Evolutionary conservation across 2,797 vertebrate genomes (phyloP).

Genomic region (Falco berigora): DNA sequence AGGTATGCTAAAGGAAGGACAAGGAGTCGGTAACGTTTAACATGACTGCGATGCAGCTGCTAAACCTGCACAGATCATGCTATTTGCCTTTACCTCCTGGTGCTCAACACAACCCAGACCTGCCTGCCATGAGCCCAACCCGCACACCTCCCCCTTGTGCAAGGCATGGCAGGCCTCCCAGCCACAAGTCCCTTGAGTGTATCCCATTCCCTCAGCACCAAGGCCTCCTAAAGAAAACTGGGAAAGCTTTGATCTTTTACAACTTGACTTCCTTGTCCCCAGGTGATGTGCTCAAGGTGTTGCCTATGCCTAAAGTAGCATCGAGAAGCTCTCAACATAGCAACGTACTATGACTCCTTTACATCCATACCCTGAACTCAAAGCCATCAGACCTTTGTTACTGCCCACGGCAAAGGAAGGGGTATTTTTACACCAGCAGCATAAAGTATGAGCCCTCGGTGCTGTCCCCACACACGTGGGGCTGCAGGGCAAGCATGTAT

Average conservation of each 20-base stretch:
- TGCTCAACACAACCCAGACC: no score
- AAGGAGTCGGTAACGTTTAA: neutral
- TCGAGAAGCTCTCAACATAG: neutral
- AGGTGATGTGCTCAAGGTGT: fast-evolving
- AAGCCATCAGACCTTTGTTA: neutral
- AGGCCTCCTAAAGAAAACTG: neutral
- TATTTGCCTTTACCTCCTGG: neutral
- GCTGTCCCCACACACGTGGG: fast-evolving
- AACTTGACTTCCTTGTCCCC: fast-evolving
- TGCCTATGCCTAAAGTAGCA: fast-evolving
- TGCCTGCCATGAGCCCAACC: fast-evolving
- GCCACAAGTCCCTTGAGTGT: neutral
- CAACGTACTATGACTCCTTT: fast-evolving
- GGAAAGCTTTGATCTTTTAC: neutral
- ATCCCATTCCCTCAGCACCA: neutral
- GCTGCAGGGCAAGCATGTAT: fast-evolving
- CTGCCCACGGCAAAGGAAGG: fast-evolving
- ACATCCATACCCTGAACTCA: fast-evolving
- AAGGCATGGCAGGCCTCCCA: fast-evolving
- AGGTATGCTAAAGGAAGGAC: neutral
- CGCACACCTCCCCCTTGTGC: fast-evolving
- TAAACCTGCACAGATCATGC: fast-evolving
- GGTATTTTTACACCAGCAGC: neutral
- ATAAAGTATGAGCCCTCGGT: fast-evolving
- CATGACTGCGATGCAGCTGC: neutral